Base-by-base conservation (phyloP, 2,888 invertebrate genomes). In the Nymphalis c-album region DNA sequence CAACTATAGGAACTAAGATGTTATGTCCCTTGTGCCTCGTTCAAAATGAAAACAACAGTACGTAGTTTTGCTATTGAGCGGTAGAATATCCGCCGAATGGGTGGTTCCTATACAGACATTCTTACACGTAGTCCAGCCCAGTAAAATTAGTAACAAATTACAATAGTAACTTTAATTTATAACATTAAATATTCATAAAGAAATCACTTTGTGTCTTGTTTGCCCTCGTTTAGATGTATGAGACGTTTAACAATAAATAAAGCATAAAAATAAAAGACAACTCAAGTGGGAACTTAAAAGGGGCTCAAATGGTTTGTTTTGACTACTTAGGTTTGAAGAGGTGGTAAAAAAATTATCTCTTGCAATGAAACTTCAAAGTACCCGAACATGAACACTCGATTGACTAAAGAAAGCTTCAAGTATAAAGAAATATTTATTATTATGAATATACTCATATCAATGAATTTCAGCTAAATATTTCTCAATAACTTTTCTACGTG, bases 231-330 rank as follows among this genome's bases (percentile, higher is more conserved):
- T 60, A 64, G 59, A 63, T 53, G 47, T 16, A 63, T 50, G 68
- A 64, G 63, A 63, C 51, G 57, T 66, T 57, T 68, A 65, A 71
- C 79, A 85, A 84, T 87, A 85, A 88, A 87, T 85, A 84, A 83
- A 82, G 75, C 80, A 83, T 85, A 84, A 87, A 91, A 86, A 82
- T 84, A 84, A 87, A 91, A 85, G 81, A 80, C 18, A 57, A 18
- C 81, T 91, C 89, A 85, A 92, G 92, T 90, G 90, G 86, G 75
- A 72, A 75, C 81, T 80, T 81, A 78, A 85, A 87, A 85, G 78
- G 81, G 82, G 76, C 81, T 82, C 85, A 86, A 92, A 92, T 82
- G 91, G 91, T 92, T 92, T 92, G 92, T 92, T 92, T 86, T 90
- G 91, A 90, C 90, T 91, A 81, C 86, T 81, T 79, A 76, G 77